phyloP scores from a whole-genome alignment of 2,113 vertebrate genomes.

The Sciurus niger region DNA sequence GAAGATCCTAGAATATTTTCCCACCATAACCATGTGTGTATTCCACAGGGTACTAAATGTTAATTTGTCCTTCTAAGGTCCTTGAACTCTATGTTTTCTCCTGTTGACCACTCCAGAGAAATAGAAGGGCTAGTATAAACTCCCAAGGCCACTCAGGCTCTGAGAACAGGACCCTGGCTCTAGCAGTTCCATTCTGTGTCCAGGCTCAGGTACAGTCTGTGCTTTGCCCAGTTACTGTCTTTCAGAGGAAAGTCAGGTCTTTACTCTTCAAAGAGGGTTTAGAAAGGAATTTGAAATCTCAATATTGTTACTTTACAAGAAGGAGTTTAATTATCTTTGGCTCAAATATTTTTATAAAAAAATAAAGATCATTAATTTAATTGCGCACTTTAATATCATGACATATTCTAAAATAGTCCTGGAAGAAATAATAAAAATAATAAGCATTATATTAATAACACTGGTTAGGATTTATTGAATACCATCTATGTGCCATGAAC shows the following conservation, averaged over 20 bases:
- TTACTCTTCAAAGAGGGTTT: neutral
- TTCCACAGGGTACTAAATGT: neutral
- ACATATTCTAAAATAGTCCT: neutral
- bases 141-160: neutral
- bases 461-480: neutral
- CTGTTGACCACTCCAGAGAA: neutral
- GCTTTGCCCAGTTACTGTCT: neutral
- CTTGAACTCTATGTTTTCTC: neutral
- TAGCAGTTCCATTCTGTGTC: neutral
- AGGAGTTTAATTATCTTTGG: neutral
- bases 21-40: rapidly evolving
- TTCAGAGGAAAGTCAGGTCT: neutral
- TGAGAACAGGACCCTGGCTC: too few relatives aligned
- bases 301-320: neutral
- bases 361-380: neutral
- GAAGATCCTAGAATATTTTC: neutral
- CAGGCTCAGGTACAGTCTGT: neutral
- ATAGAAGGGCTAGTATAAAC: rapidly evolving
- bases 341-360: neutral
- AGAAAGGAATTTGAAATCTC: neutral
- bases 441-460: neutral
- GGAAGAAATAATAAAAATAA: neutral
- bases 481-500: neutral
- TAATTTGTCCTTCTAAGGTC: rapidly evolving
- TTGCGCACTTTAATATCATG: neutral